phyloP scores from a whole-genome alignment of 2,888 invertebrate genomes.

The Nymphalis urticae region DNA sequence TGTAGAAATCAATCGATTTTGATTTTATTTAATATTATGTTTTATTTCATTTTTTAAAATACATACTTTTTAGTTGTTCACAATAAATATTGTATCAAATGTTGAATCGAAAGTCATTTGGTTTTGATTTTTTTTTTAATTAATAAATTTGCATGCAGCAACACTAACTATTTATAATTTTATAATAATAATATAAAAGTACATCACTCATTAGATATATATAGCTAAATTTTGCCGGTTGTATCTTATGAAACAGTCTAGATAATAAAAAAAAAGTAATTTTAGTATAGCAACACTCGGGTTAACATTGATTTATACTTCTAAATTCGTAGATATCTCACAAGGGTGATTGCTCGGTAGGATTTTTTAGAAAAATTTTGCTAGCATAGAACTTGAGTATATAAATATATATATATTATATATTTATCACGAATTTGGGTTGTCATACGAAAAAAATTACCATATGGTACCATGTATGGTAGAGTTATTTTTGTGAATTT shows the following conservation, averaged over 20 bases:
- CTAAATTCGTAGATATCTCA: conserved; percentile 41
- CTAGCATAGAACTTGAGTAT: conserved; percentile 38
- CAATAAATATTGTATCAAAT: not conserved
- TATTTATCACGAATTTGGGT: conserved; percentile 30
- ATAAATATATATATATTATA: not conserved
- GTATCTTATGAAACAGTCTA: conserved; percentile 26
- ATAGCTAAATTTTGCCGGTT: conserved; percentile 39
- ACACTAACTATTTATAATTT: conserved; percentile 36
- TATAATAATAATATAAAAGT: conserved; percentile 27
- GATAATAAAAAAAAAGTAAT: conserved; percentile 28
- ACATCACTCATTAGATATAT: conserved; percentile 41
- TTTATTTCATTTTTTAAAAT: conserved; percentile 10
- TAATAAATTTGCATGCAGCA: conserved; percentile 36
- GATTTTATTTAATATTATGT: conserved; percentile 9
- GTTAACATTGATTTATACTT: conserved; percentile 37
- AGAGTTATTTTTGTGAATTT: conserved; percentile 35
- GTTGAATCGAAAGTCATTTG: not conserved
- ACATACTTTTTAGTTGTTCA: conserved; percentile 12
- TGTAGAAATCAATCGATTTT: conserved; percentile 23
- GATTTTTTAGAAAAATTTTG: conserved; percentile 39
- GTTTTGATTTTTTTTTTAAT: conserved; percentile 9
- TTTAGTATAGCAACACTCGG: conserved; percentile 38
- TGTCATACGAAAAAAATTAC: conserved; percentile 34
- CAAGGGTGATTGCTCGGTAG: conserved; percentile 42
- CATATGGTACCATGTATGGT: conserved; percentile 40